Base-by-base conservation (phyloP, 2,888 invertebrate species). In the Agrypnus murinus region DNA sequence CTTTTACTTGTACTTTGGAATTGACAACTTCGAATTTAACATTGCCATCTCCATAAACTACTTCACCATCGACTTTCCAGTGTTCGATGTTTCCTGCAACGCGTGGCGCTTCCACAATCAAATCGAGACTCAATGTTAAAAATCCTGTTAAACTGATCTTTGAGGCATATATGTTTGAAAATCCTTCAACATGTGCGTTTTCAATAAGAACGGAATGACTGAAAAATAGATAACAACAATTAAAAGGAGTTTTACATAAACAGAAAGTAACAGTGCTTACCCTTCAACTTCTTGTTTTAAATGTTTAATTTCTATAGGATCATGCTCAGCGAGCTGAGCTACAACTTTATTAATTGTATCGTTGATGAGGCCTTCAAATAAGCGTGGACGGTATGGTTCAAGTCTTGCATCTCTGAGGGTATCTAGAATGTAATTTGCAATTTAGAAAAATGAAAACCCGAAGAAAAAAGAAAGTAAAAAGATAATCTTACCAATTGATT, bases 291-390 rank as follows among this genome's bases (percentile, higher is more conserved):
- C 45, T 15, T 8, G 17, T 45, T 45, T 5, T 45, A 4, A 2
- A 15, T 17, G 17, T 8, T 45, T 17, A 12, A 45, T 17, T 2
- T 45, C 7, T 9, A 45, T 1, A 4, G 45, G 45, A 17, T 45
- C 45, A 17, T 8, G 17, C 17, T 15, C 1, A 9, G 45, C 45
- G 6, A 9, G 15, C 2, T 1, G 6, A 8, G 15, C 45, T 17
- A 9, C 17, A 17, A 45, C 1, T 1, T 14, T 17, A 12, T 45
- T 45, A 12, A 45, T 45, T 1, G 45, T 45, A 9, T 9, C 14
- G 17, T 45, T 45, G 17, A 45, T 45, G 9, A 17, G 9, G 14
- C 17, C 45, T 45, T 45, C 45, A 45, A 45, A 45, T 17, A 45
- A 12, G 7, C 40, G 40, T 12, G n/a, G 40, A n/a, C n/a, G n/a